A percentile compares a stretch with the other conserved stretches of the same genome.
phyloP scores from a whole-genome alignment of 2,888 invertebrate genomes.

The Glaucopsyche alexis region DNA sequence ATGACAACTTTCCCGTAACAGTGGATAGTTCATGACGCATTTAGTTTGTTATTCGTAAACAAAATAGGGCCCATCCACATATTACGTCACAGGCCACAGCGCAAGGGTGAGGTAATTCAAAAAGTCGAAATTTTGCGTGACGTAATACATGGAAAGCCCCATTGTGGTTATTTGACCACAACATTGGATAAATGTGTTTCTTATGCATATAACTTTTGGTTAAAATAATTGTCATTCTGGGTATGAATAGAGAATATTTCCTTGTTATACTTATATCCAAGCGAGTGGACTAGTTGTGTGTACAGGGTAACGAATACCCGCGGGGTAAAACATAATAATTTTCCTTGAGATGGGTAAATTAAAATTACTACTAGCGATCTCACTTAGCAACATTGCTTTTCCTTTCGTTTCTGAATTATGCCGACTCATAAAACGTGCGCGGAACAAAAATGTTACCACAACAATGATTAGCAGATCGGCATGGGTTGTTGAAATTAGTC shows the following conservation, averaged over 20 bases:
- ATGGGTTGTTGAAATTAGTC: not conserved
- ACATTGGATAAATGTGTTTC: not conserved
- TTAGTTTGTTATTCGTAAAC: not conserved
- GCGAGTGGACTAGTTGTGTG: not conserved
- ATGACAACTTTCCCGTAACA: not conserved
- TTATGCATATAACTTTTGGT: too few relatives aligned
- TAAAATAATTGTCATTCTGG: not conserved
- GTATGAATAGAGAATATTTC: not conserved
- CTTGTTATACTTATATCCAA: not conserved
- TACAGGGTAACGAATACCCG: not conserved
- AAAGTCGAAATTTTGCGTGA: too few relatives aligned
- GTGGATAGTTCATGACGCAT: not conserved
- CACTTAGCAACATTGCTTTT: not conserved
- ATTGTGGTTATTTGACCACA: not conserved
- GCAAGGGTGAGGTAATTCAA: too few relatives aligned
- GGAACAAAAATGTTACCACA: not conserved
- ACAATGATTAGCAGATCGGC: not conserved
- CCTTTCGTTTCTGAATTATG: not conserved
- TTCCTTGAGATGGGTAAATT: not conserved
- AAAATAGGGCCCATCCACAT: not conserved
- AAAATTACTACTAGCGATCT: not conserved
- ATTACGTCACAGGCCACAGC: too few relatives aligned
- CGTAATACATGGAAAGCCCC: too few relatives aligned
- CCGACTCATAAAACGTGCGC: not conserved
- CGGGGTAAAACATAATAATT: not conserved